Base-by-base conservation (phyloP, 2,113 vertebrate genomes). In the Vidua chalybeata region DNA sequence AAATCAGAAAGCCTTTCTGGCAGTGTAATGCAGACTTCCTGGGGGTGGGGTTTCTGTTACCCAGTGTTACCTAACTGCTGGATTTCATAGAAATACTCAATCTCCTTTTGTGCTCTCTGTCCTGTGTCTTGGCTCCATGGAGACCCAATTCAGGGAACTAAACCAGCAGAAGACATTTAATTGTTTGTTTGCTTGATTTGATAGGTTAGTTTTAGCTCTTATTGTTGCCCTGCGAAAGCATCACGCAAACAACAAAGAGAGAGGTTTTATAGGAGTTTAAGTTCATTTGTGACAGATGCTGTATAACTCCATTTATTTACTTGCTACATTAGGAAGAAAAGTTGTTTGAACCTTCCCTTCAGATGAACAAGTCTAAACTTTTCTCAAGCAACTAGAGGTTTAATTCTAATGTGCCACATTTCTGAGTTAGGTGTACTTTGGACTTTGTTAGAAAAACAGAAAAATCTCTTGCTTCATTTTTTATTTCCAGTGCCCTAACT, bases 31-130 rank as follows among this genome's bases (percentile, higher is more conserved):
- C 33, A 54, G 59, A 30, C 28, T 85, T 78, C 46, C 28, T 84
- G 49, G 39, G n/a, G 15, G 13, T 45, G 22, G 37, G 59, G 39
- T 77, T 88, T 43, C 19, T 28, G 43, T 83, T 86, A 35, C 58
- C 15, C 15, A 45, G 43, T 49, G 75, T 68, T 51, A 64, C 24
- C 51, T 33, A 33, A 24, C 35, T 84, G 43, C 21, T 62, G 16
- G 3, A 35, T 86, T 90, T 77, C 21, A 15, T 0, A 27, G 59
- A 77, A 68, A 28, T 19, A 31, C 0, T 21, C 23, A 15, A 0
- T 43, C 20, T 91, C 26, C 23, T 87, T 89, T 87, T 5, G 2
- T 16, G 23, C 16, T 45, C 22, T 69, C n/a, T 26, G 2, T 71
- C 28, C 66, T 39, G 5, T 43, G 22, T n/a, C 43, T 86, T 88